Conservation (phyloP, 1,140 invertebrate species). For the Agrilus planipennis region DNA sequence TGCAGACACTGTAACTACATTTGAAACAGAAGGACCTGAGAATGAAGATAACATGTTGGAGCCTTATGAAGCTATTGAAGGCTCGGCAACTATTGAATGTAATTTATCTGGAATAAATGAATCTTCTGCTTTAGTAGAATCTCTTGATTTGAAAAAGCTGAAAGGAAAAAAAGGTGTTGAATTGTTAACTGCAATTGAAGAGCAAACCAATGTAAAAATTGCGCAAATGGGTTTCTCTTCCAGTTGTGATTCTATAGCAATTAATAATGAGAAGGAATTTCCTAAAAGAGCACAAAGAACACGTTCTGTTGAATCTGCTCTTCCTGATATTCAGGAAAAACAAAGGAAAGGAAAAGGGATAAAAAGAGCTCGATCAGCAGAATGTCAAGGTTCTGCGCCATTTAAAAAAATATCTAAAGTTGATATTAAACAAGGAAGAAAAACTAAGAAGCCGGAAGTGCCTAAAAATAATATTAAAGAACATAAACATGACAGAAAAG, state of each 20-base stretch:
- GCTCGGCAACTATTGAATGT: background rate
- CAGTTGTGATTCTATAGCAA: constrained; percentile 12
- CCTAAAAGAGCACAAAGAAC: constrained; percentile 23
- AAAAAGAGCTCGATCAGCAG: constrained; percentile 13
- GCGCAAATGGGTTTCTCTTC: constrained; percentile 17
- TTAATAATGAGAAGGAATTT: constrained; percentile 12
- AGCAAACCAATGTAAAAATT: constrained; percentile 22
- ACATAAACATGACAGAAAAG: background rate
- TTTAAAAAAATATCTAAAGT: background rate
- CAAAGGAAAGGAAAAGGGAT: constrained; percentile 19
- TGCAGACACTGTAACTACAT: too few species aligned
- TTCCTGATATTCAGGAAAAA: background rate
- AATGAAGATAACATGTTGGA: too few species aligned
- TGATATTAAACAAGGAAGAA: background rate
- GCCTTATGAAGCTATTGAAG: too few species aligned
- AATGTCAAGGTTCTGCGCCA: background rate
- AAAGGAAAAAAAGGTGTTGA: constrained; percentile 26
- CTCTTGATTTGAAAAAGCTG: constrained; percentile 21
- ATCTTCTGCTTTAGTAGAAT: constrained; percentile 17
- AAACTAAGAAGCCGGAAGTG: background rate
- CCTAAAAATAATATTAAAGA: constrained; percentile 6
- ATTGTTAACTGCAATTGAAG: constrained; percentile 26
- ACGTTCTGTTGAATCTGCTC: constrained; percentile 22
- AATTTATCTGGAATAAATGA: constrained; percentile 3
- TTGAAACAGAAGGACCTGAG: too few species aligned